Base-by-base conservation (phyloP, 2,888 invertebrate species). In the Ochlodes sylvanus region DNA sequence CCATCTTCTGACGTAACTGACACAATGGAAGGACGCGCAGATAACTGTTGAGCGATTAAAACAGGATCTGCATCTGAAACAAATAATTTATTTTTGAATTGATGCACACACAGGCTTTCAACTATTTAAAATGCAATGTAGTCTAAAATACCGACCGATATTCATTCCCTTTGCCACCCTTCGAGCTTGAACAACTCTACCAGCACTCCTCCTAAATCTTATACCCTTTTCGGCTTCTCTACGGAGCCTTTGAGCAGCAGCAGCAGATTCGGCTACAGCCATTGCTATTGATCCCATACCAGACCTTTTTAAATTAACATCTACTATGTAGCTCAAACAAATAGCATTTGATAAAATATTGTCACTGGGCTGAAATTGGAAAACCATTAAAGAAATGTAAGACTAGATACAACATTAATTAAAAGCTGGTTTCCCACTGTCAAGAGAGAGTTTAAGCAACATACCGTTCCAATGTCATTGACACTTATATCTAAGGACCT, bases 41-140 rank as follows among this genome's bases (percentile, higher is more conserved):
- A 93, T 60, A 94, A 73, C 70, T 94, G 92, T 70, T 90, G 90
- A n/a, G 94, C 94, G 50, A 94, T 71, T 47, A 93, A 76, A 61
- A 94, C 76, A 1, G 93, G 93, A 76, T 94, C 94, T 1, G 93
- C 83, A 78, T 93, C 93, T 93, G n/a, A n/a, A n/a, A n/a, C n/a
- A 47, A 68, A 63, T 27, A n/a, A 65, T 34, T 19, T 58, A 17
- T 44, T 41, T 12, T 42, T 60, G 32, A 3, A 9, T 19, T 50
- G 9, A 6, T 21, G 14, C n/a, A 2, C 12, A 27, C 27, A 44
- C 15, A n/a, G 15, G 15, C 44, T 44, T 10, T 50, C 3, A 19
- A 5, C 2, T 47, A 10, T 19, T 9, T 17, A 50, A 50, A 21
- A 50, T 19, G 0, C 12, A 10, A 38, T 4, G 7, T 9, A 12